A percentile compares a stretch with the other conserved stretches of the same genome.
phyloP scores from a whole-genome alignment of 2,888 invertebrate genomes.

The Loripinus fragilis region DNA sequence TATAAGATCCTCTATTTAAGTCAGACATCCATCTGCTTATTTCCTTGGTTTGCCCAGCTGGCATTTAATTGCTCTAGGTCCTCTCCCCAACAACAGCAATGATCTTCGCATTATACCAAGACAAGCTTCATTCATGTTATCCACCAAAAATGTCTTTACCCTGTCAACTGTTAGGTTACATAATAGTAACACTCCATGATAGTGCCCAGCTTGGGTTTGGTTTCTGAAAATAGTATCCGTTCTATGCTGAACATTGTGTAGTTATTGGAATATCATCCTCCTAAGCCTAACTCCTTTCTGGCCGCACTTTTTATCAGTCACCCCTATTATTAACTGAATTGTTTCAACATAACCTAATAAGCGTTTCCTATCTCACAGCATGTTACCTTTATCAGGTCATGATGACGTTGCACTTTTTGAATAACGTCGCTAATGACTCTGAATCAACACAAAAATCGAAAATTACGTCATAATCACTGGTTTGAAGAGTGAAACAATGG shows the following conservation, averaged over 20 bases:
- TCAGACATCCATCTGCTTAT: conserved; percentile 8
- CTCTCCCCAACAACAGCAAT: conserved; percentile 65
- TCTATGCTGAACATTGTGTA: conserved; percentile 1
- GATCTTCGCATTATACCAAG: conserved; percentile 74
- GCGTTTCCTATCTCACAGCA: no score
- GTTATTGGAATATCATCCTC: neutral
- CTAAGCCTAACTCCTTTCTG: conserved; percentile 28
- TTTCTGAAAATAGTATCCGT: conserved; percentile 27
- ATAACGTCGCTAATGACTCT: no score
- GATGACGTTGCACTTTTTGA: no score
- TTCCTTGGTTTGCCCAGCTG: neutral
- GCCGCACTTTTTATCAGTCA: conserved; percentile 41
- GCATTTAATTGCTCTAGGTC: conserved; percentile 39
- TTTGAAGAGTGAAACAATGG: no score
- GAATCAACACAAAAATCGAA: no score
- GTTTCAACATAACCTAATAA: no score
- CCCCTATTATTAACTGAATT: no score
- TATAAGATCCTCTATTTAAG: no score
- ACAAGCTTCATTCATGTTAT: conserved; percentile 77
- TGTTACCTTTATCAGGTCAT: no score
- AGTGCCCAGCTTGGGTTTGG: conserved; percentile 47
- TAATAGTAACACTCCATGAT: conserved; percentile 52
- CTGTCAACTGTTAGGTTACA: conserved; percentile 57
- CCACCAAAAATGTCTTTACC: conserved; percentile 68
- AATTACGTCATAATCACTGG: no score